Percentiles rank a stretch among this genome's conserved stretches.
Evolutionary conservation across 2,113 vertebrate species (phyloP).

Genomic region (Semnornis frantzii): DNA sequence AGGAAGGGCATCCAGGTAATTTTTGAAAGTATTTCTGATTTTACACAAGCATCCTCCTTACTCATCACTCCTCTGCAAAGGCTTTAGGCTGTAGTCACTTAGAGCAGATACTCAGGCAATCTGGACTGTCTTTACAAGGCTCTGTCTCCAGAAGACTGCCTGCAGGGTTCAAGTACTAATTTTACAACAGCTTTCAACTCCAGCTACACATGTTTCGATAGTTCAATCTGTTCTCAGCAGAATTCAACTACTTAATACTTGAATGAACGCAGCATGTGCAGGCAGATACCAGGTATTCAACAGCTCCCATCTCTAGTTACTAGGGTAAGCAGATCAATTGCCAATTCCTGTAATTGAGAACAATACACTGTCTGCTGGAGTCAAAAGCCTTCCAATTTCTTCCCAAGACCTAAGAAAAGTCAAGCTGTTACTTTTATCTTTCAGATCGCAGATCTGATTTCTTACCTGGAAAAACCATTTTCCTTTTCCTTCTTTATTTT

Average conservation of each 20-base stretch:
- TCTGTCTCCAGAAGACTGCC: not conserved
- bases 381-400: not conserved
- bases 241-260: not conserved
- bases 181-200: not conserved
- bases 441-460: not conserved
- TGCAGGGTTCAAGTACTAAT: not conserved
- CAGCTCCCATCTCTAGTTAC: not conserved
- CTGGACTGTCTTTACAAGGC: not conserved
- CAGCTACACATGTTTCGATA: not conserved
- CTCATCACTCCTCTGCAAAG: not conserved
- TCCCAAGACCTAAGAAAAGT: not conserved
- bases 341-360: rapidly evolving
- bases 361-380: rapidly evolving
- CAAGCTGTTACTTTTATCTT: not conserved
- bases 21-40: not conserved
- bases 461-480: constrained; percentile 94
- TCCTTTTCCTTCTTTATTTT: constrained; percentile 93
- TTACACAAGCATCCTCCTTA: not conserved
- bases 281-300: not conserved
- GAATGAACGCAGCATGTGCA: not conserved
- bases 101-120: not conserved
- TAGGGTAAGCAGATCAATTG: not conserved
- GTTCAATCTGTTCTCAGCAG: not conserved
- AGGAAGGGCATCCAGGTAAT: not conserved
- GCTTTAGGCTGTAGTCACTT: not conserved